Conservation (phyloP, 2,888 invertebrate genomes). For the Orchesella flavescens region DNA sequence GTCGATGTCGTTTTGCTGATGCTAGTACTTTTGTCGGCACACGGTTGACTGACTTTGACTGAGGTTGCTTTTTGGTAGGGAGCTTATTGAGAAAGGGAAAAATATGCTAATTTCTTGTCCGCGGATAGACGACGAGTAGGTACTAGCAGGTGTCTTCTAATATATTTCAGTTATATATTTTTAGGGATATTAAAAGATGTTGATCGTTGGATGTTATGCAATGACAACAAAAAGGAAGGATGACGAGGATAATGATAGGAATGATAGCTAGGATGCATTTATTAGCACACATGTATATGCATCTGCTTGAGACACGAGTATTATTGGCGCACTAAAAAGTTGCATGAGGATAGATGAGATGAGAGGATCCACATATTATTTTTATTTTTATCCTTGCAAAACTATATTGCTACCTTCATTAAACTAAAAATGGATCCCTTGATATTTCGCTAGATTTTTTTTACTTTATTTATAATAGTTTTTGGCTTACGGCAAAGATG, state of each 20-base stretch:
- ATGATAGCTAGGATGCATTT: constrained; percentile 5
- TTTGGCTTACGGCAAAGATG: background rate
- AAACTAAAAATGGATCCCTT: constrained; percentile 11
- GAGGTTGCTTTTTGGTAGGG: background rate
- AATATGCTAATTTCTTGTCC: background rate
- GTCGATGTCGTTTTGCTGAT: background rate
- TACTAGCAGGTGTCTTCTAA: background rate
- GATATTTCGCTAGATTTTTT: background rate
- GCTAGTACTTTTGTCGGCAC: background rate
- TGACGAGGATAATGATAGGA: constrained; percentile 12
- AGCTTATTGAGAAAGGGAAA: background rate
- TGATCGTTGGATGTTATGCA: background rate
- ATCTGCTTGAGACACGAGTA: background rate
- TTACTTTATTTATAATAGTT: background rate
- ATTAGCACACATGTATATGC: too few relatives aligned
- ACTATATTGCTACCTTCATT: constrained; percentile 4
- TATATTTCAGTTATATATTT: background rate
- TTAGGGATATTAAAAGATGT: background rate
- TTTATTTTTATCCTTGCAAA: background rate
- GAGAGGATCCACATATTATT: background rate
- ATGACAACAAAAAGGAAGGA: constrained; percentile 26
- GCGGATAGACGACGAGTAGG: background rate
- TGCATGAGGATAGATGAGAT: constrained; percentile 23
- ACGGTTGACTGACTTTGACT: constrained; percentile 3
- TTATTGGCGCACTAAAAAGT: background rate